Percentiles rank a stretch among this genome's conserved stretches.
Conservation (phyloP, 1,140 invertebrate genomes). For the Kradibia gibbosae region DNA sequence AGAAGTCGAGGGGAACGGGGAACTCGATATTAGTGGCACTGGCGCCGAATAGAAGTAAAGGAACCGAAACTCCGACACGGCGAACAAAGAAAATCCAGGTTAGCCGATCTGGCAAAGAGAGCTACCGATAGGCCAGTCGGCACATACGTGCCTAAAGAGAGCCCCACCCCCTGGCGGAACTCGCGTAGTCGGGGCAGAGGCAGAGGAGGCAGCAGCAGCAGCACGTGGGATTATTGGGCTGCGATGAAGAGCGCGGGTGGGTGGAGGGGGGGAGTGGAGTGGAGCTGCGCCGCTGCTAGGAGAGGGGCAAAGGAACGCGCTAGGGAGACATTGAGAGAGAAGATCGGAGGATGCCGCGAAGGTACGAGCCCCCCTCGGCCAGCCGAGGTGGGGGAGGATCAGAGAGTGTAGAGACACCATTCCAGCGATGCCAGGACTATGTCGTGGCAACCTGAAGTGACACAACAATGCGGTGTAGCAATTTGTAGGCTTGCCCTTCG, state of each 20-base stretch:
- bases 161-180: too few relatives aligned
- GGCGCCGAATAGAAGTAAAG: neutral
- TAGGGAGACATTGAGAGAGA: constrained; percentile 47
- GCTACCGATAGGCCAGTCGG: constrained; percentile 36
- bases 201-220: constrained; percentile 15
- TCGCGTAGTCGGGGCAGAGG: neutral
- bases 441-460: constrained; percentile 71
- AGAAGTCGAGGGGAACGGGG: neutral
- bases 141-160: constrained; percentile 15
- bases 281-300: constrained; percentile 12
- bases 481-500: constrained; percentile 73
- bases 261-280: neutral
- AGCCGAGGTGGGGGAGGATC: neutral
- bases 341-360: constrained; percentile 1
- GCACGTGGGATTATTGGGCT: constrained; percentile 11
- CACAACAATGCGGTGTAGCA: constrained; percentile 74
- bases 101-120: constrained; percentile 16
- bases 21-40: neutral
- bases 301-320: constrained; percentile 12
- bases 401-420: constrained; percentile 65
- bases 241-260: neutral
- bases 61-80: constrained; percentile 32
- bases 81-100: constrained; percentile 45
- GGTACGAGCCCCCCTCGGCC: neutral
- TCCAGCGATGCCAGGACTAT: constrained; percentile 71